phyloP scores from a whole-genome alignment of 2,113 vertebrate genomes.

The Oriolus oriolus region DNA sequence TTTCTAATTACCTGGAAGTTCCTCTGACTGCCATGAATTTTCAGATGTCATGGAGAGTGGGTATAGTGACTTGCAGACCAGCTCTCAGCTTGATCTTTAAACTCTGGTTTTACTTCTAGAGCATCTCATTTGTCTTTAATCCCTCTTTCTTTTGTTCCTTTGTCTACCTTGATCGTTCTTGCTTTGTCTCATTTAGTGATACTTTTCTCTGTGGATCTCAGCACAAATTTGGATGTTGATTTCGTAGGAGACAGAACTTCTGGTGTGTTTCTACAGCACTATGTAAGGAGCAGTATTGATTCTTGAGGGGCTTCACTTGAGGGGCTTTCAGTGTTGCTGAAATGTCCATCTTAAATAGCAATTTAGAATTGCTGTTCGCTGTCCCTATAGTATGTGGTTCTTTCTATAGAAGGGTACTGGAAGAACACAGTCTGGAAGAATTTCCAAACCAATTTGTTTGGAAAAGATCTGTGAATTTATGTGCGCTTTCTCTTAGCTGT shows the following conservation, averaged over 20 bases:
- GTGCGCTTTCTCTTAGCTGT: neutral
- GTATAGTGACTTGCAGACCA: neutral
- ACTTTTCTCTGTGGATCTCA: neutral
- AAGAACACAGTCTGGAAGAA: neutral
- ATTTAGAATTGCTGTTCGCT: neutral
- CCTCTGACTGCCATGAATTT: neutral
- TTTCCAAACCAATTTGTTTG: no score
- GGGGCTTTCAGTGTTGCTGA: neutral
- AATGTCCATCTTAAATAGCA: neutral
- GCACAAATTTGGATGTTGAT: neutral
- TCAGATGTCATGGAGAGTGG: neutral
- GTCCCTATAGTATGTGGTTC: fast-evolving
- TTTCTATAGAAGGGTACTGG: neutral
- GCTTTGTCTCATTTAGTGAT: neutral
- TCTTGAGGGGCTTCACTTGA: neutral
- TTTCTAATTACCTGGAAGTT: neutral
- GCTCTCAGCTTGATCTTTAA: neutral
- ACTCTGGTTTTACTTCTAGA: neutral
- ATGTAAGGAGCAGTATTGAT: neutral
- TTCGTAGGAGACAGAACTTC: neutral
- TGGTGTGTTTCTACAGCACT: neutral
- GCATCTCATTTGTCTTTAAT: neutral
- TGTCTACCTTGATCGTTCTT: neutral
- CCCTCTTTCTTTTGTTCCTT: neutral
- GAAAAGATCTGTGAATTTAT: neutral